These are phyloP conservation scores for Kobus ellipsiprymnus DNA, from an alignment of 2,113 vertebrate species.

Conservation along the genomic window DNA sequence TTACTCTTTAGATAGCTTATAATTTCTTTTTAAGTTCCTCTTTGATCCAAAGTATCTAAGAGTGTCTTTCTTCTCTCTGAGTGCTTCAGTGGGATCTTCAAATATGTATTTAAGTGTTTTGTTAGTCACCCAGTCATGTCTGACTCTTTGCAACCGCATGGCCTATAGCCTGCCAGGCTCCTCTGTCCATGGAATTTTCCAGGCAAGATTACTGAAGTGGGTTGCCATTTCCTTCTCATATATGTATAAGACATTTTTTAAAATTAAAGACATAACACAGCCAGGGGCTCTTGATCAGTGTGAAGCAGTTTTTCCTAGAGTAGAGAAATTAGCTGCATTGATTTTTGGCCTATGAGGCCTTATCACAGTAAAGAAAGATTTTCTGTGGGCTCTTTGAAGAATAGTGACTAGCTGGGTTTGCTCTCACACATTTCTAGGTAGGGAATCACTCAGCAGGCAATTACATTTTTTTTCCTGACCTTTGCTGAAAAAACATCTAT, in stretches of 20 bases:
- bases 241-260: background rate
- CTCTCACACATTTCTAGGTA: background rate
- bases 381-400: background rate
- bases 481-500: background rate
- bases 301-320: background rate
- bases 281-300: background rate
- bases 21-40: constrained; percentile 19
- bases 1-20: background rate
- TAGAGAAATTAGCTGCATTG: background rate
- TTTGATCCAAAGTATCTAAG: background rate
- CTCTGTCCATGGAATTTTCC: background rate
- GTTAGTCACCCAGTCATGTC: background rate
- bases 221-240: background rate
- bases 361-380: background rate
- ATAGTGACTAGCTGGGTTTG: background rate
- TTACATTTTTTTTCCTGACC: background rate
- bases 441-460: background rate
- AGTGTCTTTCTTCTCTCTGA: background rate
- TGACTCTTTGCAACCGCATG: background rate
- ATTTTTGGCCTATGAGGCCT: background rate
- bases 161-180: background rate
- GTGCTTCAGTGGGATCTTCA: background rate
- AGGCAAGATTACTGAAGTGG: background rate
- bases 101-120: background rate
- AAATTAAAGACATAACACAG: background rate